Evolutionary conservation across 2,797 vertebrate genomes (phyloP).

Genomic region (Crenuchus spilurus): DNA sequence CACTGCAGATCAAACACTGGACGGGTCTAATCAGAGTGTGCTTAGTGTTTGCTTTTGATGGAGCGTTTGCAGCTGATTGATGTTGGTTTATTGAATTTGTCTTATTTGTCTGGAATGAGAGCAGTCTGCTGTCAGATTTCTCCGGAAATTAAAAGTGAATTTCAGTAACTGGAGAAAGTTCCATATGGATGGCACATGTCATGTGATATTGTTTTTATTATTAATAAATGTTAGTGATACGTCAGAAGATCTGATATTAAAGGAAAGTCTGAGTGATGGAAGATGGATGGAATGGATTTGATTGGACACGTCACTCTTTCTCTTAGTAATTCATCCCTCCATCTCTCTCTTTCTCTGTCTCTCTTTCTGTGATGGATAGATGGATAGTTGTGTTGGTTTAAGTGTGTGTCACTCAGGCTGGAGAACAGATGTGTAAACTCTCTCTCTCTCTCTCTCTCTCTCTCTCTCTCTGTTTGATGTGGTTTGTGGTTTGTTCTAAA

Average conservation of each 20-base stretch:
- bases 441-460: slow-evolving; percentile 36
- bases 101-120: slow-evolving; percentile 26
- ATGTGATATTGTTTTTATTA: slow-evolving; percentile 5
- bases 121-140: slow-evolving; percentile 22
- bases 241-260: slow-evolving; percentile 12
- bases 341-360: slow-evolving; percentile 6
- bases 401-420: slow-evolving; percentile 51
- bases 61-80: slow-evolving; percentile 10
- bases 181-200: slow-evolving; percentile 52
- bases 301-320: slow-evolving; percentile 19
- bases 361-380: slow-evolving; percentile 7
- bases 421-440: slow-evolving; percentile 54
- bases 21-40: background rate
- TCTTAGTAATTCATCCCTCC: background rate
- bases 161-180: slow-evolving; percentile 39
- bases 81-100: slow-evolving; percentile 15
- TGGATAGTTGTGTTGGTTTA: slow-evolving; percentile 37
- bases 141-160: slow-evolving; percentile 38
- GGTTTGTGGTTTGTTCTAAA: slow-evolving; percentile 61
- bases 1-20: background rate
- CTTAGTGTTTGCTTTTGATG: background rate
- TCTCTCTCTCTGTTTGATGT: slow-evolving; percentile 55
- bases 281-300: slow-evolving; percentile 12
- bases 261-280: background rate
- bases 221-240: slow-evolving; percentile 16